These are phyloP conservation scores for Masticophis lateralis DNA, from an alignment of 2,797 vertebrate species.

Conservation along the genomic window DNA sequence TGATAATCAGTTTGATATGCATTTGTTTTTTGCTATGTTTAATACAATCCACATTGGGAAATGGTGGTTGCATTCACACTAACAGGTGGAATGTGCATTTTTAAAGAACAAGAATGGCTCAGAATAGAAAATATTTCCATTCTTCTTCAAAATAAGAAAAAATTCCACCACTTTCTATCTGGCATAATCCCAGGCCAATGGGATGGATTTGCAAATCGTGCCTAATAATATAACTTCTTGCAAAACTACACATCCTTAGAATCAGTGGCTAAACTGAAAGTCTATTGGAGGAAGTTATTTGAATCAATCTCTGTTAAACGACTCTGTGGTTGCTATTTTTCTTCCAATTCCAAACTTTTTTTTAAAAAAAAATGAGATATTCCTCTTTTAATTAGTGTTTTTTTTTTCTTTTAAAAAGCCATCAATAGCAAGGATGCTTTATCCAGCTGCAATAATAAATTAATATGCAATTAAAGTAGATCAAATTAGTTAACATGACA, in stretches of 20 bases:
- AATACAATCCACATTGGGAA: neutral
- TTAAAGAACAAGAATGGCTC: neutral
- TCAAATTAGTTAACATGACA: neutral
- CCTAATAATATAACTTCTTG: neutral
- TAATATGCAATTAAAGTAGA: conserved; percentile 13
- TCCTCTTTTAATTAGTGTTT: neutral
- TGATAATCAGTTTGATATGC: neutral
- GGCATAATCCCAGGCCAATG: neutral
- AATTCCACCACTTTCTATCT: neutral
- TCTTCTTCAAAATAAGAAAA: neutral
- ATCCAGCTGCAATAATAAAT: conserved; percentile 6
- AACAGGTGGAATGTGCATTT: neutral
- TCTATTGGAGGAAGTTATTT: neutral
- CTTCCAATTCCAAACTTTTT: neutral
- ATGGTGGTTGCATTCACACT: neutral
- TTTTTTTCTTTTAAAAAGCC: neutral
- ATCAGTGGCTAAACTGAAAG: no score
- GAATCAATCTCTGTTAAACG: neutral
- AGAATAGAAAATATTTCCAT: neutral
- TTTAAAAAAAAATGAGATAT: neutral
- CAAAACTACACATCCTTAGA: neutral
- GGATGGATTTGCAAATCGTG: neutral
- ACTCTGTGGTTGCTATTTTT: neutral
- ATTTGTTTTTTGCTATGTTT: neutral
- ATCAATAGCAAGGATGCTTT: conserved; percentile 11